Base-by-base conservation (phyloP, 2,797 vertebrate species). In the Enteromius thamalakanensis region DNA sequence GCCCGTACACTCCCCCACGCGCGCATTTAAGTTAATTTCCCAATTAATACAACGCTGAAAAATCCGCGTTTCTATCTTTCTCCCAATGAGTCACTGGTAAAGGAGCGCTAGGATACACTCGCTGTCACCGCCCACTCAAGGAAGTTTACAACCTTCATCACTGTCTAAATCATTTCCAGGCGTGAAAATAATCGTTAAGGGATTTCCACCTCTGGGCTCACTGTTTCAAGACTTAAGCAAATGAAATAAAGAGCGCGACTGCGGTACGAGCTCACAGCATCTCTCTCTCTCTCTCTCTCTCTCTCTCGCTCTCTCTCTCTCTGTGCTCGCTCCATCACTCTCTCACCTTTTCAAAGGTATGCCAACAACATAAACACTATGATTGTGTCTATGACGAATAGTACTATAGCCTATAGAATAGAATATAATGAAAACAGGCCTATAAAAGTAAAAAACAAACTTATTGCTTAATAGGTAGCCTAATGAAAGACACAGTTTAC, bases 241-340 rank as follows among this genome's bases (percentile, higher is more conserved):
- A 90, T 89, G 90, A 91, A 91, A 88, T 89, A 88, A 92, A 90
- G 91, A 94, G 86, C 91, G 91, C 90, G 90, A 95, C 93, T 94
- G 93, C 93, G 92, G 93, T 19, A 19, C 21, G 32, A 93, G 90
- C 91, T 86, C 89, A 89, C 92, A 90, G 82, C 37, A 85, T 8
- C 82, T 49, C 88, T 79, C 81, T 86, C 60, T 75, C 76, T 65
- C 83, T 79, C 86, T 80, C 86, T 67, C 74, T 68, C 49, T 53
- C 58, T 21, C 65, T 55, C 71, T n/a, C 84, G 17, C 79, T 15
- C 58, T 53, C 78, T 49, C 78, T 49, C 62, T 47, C 87, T 79
- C 80, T 86, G 51, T 74, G 0, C 45, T 70, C 53, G 6, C 68
- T 82, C 47, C 1, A 37, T 60, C 72, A 47, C 60, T 81, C 29